A percentile compares a stretch with the other conserved stretches of the same genome.
phyloP scores from a whole-genome alignment of 64 coral and sea anemone genomes.

The Exaiptasia diaphana region DNA sequence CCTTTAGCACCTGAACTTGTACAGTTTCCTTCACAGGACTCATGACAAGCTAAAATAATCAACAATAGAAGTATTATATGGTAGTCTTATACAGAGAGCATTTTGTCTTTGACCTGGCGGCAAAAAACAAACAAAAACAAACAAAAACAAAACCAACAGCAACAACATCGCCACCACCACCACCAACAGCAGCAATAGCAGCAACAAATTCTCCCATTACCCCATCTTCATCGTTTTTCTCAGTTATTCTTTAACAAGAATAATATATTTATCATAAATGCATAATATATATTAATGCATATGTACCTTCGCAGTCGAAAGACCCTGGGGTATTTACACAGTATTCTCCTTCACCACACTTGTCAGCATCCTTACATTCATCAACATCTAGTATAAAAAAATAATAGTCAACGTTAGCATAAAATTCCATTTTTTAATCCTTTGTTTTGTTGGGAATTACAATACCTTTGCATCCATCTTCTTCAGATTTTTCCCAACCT shows the following conservation, averaged over 20 bases:
- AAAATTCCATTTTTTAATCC: neutral
- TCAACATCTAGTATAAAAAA: constrained; percentile 35
- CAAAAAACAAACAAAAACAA: neutral
- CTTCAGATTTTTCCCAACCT: constrained; percentile 72
- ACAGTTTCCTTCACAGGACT: constrained; percentile 78
- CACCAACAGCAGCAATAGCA: no score
- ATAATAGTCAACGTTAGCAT: neutral
- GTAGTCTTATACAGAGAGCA: neutral
- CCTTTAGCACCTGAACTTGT: constrained; percentile 47
- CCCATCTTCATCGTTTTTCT: no score
- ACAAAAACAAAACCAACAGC: neutral
- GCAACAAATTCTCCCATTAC: no score
- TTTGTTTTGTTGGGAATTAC: no score
- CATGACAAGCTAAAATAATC: constrained; percentile 59
- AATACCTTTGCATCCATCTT: constrained; percentile 70
- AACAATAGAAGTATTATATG: neutral
- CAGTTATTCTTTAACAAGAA: no score
- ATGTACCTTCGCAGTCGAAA: constrained; percentile 52
- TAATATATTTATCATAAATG: no score
- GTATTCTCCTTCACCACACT: constrained; percentile 38
- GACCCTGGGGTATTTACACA: constrained; percentile 73
- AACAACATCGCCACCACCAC: no score
- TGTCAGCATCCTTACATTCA: constrained; percentile 60
- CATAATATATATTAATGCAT: neutral
- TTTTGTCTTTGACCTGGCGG: neutral